These are phyloP conservation scores for Ectobius pallidus DNA, from an alignment of 2,888 invertebrate genomes.

Conservation along the genomic window DNA sequence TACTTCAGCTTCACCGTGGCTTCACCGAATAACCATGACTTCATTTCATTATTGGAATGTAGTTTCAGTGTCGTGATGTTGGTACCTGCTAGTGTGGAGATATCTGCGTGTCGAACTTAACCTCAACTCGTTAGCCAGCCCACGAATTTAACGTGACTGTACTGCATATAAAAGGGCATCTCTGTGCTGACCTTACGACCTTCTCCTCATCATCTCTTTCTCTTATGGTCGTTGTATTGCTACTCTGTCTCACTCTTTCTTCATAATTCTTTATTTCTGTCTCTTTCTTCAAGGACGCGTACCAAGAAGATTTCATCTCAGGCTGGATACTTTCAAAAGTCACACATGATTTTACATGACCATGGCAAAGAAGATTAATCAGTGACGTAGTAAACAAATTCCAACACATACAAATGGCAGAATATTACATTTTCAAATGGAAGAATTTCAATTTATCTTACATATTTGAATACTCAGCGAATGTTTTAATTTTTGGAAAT, in stretches of 20 bases:
- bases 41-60: too few relatives aligned
- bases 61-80: too few relatives aligned
- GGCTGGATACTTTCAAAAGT: neutral
- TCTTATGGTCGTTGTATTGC: neutral
- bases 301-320: neutral
- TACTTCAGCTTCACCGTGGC: too few relatives aligned
- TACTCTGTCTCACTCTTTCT: neutral
- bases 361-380: neutral
- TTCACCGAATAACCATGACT: too few relatives aligned
- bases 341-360: neutral
- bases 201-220: neutral
- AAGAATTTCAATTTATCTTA: too few relatives aligned
- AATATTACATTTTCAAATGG: too few relatives aligned
- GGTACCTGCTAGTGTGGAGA: too few relatives aligned
- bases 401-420: too few relatives aligned
- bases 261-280: neutral
- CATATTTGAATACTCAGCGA: too few relatives aligned
- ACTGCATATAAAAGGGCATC: slow-evolving; percentile 12
- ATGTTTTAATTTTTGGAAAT: too few relatives aligned
- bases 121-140: neutral
- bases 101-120: slow-evolving; percentile 21
- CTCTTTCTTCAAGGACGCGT: slow-evolving; percentile 4
- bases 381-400: too few relatives aligned
- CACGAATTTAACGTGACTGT: slow-evolving; percentile 13
- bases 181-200: slow-evolving; percentile 9